Evolutionary conservation across 2,888 invertebrate genomes (phyloP).

Genomic region (Osmoderma eremita): DNA sequence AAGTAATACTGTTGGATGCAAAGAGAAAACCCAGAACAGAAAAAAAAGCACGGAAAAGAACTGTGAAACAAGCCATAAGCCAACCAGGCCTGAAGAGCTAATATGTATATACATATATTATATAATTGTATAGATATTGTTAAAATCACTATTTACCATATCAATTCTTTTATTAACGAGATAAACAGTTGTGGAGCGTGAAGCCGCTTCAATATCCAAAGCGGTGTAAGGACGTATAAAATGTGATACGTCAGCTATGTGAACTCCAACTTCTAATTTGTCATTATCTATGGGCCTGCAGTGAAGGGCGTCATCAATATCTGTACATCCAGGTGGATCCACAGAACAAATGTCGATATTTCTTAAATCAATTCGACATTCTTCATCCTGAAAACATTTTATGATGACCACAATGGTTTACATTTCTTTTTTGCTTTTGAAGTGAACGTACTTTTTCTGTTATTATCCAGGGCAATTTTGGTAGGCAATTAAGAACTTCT

Average conservation of each 20-base stretch:
- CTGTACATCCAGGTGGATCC: conserved; percentile 98
- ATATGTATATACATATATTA: too few relatives aligned
- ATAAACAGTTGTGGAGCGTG: conserved; percentile 96
- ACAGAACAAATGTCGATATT: conserved; percentile 91
- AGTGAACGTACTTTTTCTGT: conserved; percentile 73
- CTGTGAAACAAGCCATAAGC: too few relatives aligned
- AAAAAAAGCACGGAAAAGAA: too few relatives aligned
- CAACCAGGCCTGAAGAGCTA: too few relatives aligned
- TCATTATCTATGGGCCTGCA: conserved; percentile 79
- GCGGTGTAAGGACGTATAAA: conserved; percentile 94
- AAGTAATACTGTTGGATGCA: too few relatives aligned
- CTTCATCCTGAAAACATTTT: conserved; percentile 73
- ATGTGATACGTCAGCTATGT: conserved; percentile 98
- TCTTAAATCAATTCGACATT: conserved; percentile 84
- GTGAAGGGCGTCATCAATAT: conserved; percentile 98
- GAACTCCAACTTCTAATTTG: conserved; percentile 90
- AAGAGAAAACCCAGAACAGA: too few relatives aligned
- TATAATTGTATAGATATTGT: too few relatives aligned
- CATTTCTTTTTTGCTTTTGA: too few relatives aligned
- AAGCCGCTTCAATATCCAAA: conserved; percentile 90
- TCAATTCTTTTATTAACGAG: conserved; percentile 92
- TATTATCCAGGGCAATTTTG: conserved; percentile 89
- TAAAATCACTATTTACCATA: conserved; percentile 70
- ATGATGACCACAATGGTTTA: too few relatives aligned
- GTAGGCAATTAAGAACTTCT: conserved; percentile 90